These are phyloP conservation scores for silkworm (Bombyx mori) DNA, from an alignment of 1,140 invertebrate genomes.

Conservation along the genomic window DNA sequence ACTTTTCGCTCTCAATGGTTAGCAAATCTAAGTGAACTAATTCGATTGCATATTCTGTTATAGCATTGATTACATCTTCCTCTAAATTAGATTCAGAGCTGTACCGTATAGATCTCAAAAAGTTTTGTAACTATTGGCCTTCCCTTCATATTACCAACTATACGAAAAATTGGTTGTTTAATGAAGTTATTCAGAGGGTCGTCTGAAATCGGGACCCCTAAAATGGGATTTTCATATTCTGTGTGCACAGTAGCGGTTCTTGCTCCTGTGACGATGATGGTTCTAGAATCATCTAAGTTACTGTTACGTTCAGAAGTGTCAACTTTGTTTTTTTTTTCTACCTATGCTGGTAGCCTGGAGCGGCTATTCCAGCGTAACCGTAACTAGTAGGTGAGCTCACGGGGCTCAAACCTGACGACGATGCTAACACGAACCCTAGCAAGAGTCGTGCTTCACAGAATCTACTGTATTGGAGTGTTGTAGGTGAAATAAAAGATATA, in stretches of 20 bases:
- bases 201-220: constrained; percentile 1
- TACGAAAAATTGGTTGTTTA: background rate
- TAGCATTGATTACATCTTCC: constrained; percentile 1
- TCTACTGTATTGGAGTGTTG: no score
- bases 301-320: background rate
- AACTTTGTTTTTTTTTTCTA: no score
- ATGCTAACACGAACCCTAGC: no score
- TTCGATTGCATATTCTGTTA: constrained; percentile 9
- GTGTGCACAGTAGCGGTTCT: background rate
- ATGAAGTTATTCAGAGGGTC: constrained; percentile 1
- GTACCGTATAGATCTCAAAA: constrained; percentile 4
- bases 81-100: constrained; percentile 4
- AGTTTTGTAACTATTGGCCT: constrained; percentile 1
- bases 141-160: constrained; percentile 5
- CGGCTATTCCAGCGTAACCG: no score
- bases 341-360: no score
- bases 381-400: no score
- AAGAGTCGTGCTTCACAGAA: no score
- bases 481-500: no score
- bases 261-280: background rate
- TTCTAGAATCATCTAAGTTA: background rate
- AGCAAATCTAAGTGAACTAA: constrained; percentile 9
- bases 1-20: constrained; percentile 9
- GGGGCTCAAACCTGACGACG: no score
- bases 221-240: background rate